Evolutionary conservation across 2,113 vertebrate genomes (phyloP), one percentile per base, ranked within the genome.

Genomic region (Ophthalmolycus amberensis): DNA sequence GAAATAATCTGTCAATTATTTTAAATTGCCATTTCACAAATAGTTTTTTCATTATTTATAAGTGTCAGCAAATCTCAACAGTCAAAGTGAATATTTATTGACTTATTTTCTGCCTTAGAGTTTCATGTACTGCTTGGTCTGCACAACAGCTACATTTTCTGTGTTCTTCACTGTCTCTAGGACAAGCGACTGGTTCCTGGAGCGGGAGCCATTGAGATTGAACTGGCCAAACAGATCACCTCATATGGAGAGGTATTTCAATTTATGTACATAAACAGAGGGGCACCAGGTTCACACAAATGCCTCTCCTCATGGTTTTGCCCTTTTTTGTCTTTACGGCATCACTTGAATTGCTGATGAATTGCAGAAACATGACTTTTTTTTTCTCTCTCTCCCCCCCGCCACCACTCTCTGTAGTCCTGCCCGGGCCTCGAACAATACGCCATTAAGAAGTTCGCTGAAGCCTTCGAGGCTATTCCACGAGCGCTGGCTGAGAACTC

Each of bases 401-500:
- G 84, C 9, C 25, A 1, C 56, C 11, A 3, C 25, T 78, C 11
- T 87, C 91, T 85, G 59, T 25, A 99, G 98, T 96, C 97, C 3
- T 98, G 97, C 69, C 98, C 98, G 20, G 98, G 98, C 44, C 96
- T 99, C 44, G 98, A 99, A 83, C 98, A 99, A 5, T 99, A 99
- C 27, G 94, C 98, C 71, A 99, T 99, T 85, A 99, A 99, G 92
- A 99, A 99, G 91, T 99, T 98, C 82, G 98, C 97, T 1, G 98
- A 99, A 67, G 97, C 98, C 3, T 98, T 99, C 60, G 98, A 99
- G 94, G 92, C 89, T 0, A 83, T 99, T 83, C 98, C 98, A 9
- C 96, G 98, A 25, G 96, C 98, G 2, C 90, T 99, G 84, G 97
- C 98, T 37, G 98, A 98, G 91, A 99, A 99, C 88, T 98, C 97